Base-by-base conservation (phyloP, 2,113 vertebrate genomes). In the Gallinago media region DNA sequence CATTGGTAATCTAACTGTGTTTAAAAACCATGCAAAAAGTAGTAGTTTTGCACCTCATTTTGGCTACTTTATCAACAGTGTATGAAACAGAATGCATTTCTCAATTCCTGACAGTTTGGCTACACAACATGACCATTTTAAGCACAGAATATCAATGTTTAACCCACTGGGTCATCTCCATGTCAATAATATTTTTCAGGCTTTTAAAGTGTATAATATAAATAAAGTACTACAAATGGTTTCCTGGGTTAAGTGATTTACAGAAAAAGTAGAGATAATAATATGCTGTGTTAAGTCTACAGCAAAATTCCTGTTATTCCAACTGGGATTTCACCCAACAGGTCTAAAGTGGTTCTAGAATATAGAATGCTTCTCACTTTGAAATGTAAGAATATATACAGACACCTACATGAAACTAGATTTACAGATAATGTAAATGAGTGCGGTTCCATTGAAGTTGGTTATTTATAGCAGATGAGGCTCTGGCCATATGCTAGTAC, bases 181-280 rank as follows among this genome's bases (percentile, higher is more conserved):
- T 61, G 87, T 87, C 54, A 27, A 54, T 47, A 72, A 49, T 72
- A 90, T 90, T 92, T 94, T 79, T 94, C 15, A 89, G 73, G 50
- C 46, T 90, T 83, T 96, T 92, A 32, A 76, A 89, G 47, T 26
- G 11, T 72, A 11, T 61, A 38, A 34, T 61, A 34, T 61, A 38
- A 61, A 36, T 92, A 66, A 8, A 75, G 42, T 54, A 76, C 38
- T 36, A 77, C 71, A 84, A 94, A 59, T 80, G 82, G 26, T 87
- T 94, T 75, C 62, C 25, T 49, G 75, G 54, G 83, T 88, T 56
- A 58, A 96, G n/a, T 22, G 15, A 63, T 79, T 49, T 55, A 46
- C 34, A 84, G 65, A 81, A 77, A 95, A 93, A 79, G 3, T 31
- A n/a, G 25, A 59, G 40, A 50, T 15, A 91, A 59, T 75, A 78